These are phyloP conservation scores for Cyclura pinguis DNA, from an alignment of 2,797 vertebrate species.

Conservation along the genomic window DNA sequence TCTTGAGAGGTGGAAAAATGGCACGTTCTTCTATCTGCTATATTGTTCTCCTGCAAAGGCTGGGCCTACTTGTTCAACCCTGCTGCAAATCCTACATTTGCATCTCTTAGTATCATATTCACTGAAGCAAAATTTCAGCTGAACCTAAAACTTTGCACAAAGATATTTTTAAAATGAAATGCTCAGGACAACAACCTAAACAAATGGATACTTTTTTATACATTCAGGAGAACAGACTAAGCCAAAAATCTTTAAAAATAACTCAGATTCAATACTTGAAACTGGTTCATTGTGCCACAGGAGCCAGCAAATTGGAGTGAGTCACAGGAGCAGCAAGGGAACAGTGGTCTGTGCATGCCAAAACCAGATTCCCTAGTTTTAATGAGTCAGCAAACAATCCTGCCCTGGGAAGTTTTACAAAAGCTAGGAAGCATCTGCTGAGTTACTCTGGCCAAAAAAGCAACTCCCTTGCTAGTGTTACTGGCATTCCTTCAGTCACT, in stretches of 20 bases:
- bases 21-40: not conserved
- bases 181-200: not conserved
- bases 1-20: not conserved
- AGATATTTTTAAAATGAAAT: not conserved
- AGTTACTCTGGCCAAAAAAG: not conserved
- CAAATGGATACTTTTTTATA: too few relatives aligned
- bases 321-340: not conserved
- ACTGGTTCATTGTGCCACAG: not conserved
- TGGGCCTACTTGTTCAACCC: not conserved
- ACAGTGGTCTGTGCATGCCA: not conserved
- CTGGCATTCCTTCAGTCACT: not conserved
- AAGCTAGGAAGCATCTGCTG: not conserved
- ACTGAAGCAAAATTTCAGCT: not conserved
- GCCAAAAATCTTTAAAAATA: not conserved
- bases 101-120: not conserved
- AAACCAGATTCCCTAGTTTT: not conserved
- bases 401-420: not conserved
- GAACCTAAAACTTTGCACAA: too few relatives aligned
- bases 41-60: not conserved
- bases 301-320: not conserved
- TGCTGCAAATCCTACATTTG: not conserved
- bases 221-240: not conserved
- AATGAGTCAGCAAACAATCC: not conserved
- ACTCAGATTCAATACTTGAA: not conserved
- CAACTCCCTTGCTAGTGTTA: not conserved